These are phyloP conservation scores for Physeter macrocephalus DNA, from an alignment of 2,113 vertebrate genomes.

Conservation along the genomic window DNA sequence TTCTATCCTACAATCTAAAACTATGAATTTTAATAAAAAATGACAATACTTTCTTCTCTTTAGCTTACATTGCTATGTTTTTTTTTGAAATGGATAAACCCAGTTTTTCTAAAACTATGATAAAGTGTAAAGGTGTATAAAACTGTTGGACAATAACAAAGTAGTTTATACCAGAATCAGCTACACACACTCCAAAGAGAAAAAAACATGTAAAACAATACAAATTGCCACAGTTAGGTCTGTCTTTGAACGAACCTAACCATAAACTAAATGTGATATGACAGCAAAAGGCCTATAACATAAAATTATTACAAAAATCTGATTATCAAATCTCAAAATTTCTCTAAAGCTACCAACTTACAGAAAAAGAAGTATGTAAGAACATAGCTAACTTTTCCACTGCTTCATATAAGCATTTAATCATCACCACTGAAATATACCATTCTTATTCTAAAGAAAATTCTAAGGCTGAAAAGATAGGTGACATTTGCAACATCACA, in stretches of 20 bases:
- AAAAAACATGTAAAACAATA: not conserved
- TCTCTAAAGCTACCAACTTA: not conserved
- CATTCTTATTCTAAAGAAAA: slow-evolving; percentile 28
- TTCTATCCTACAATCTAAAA: not conserved
- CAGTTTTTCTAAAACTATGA: not conserved
- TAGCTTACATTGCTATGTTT: not conserved
- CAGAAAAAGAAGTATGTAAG: not conserved
- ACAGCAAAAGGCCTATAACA: not conserved
- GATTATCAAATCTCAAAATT: not conserved
- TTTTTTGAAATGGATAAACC: not conserved
- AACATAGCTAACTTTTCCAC: not conserved
- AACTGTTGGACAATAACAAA: not conserved
- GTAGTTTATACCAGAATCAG: not conserved
- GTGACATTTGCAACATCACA: not conserved
- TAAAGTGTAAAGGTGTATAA: not conserved
- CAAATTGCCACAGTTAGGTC: not conserved
- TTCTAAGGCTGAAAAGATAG: not conserved
- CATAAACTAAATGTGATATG: not conserved
- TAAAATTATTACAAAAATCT: slow-evolving; percentile 6
- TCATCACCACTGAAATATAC: not conserved
- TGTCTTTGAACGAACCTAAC: slow-evolving; percentile 19
- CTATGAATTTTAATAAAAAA: not conserved
- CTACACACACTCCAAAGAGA: not conserved
- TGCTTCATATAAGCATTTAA: not conserved
- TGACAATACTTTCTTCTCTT: not conserved